These are phyloP conservation scores for Pseudococcus longispinus DNA, from an alignment of 2,888 invertebrate genomes.

Conservation along the genomic window DNA sequence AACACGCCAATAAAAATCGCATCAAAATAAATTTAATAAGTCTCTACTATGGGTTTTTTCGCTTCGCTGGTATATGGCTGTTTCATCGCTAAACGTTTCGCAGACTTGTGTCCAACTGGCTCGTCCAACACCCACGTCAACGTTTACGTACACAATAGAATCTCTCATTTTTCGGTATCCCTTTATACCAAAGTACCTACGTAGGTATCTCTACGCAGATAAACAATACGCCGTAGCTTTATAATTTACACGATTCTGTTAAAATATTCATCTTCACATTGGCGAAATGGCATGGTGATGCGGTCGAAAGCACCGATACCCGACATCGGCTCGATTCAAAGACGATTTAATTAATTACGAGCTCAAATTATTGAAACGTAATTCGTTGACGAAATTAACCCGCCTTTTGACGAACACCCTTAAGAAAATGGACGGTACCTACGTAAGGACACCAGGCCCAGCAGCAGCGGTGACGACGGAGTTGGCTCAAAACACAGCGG, in stretches of 20 bases:
- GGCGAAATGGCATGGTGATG: neutral
- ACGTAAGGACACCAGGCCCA: neutral
- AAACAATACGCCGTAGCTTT: neutral
- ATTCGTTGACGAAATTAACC: constrained; percentile 32
- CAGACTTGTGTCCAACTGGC: neutral
- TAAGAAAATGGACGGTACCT: neutral
- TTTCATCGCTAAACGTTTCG: neutral
- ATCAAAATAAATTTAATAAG: constrained; percentile 11
- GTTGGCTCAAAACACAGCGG: neutral
- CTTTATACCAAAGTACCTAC: neutral
- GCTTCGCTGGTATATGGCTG: neutral
- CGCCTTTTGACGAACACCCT: neutral
- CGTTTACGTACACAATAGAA: neutral
- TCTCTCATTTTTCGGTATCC: neutral
- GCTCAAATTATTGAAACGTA: neutral
- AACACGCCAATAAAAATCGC: constrained; percentile 16
- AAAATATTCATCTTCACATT: constrained; percentile 8
- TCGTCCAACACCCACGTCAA: neutral
- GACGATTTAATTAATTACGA: constrained; percentile 12
- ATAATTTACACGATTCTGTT: neutral
- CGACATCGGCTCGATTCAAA: neutral
- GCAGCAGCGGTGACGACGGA: too few species aligned
- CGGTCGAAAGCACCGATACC: neutral
- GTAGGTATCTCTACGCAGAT: neutral
- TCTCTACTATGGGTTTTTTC: neutral